These are phyloP conservation scores for Cryptocephalus primarius DNA, from an alignment of 2,888 invertebrate genomes.

Conservation along the genomic window DNA sequence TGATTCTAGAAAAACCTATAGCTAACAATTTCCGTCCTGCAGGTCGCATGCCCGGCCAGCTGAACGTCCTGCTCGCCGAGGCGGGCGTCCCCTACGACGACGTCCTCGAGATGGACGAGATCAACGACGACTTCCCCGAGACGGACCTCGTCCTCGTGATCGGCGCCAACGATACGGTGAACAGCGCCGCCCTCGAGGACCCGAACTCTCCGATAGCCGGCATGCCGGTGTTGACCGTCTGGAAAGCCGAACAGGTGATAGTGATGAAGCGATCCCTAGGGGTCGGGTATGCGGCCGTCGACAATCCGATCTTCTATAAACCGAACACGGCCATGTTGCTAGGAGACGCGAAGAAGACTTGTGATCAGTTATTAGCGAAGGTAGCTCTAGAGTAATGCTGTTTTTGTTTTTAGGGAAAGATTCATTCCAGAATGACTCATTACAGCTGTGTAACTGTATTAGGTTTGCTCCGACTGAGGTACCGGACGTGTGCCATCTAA, in stretches of 20 bases:
- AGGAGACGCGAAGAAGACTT: conserved; percentile 86
- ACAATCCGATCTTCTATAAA: conserved; percentile 88
- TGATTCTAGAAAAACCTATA: too few relatives aligned
- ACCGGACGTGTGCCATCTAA: too few relatives aligned
- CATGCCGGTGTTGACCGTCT: conserved; percentile 84
- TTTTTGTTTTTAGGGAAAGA: too few relatives aligned
- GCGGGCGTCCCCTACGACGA: conserved; percentile 90
- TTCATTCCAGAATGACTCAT: too few relatives aligned
- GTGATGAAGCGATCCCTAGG: conserved; percentile 64
- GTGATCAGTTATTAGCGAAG: conserved; percentile 65
- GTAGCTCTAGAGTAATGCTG: conserved; percentile 34
- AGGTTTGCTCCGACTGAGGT: too few relatives aligned
- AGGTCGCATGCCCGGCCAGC: conserved; percentile 87
- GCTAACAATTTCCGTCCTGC: too few relatives aligned
- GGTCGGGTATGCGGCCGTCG: conserved; percentile 73
- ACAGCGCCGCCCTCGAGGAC: conserved; percentile 83
- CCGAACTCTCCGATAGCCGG: conserved; percentile 86
- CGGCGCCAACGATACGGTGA: conserved; percentile 85
- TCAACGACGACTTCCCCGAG: conserved; percentile 75
- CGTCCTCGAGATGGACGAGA: conserved; percentile 85
- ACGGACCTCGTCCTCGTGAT: conserved; percentile 80
- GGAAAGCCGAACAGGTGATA: conserved; percentile 78
- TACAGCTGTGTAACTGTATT: too few relatives aligned
- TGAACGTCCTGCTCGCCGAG: conserved; percentile 84
- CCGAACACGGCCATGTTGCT: conserved; percentile 78